A percentile compares a stretch with the other conserved stretches of the same genome.
Evolutionary conservation across 2,888 invertebrate genomes (phyloP).

Genomic region (Laspeyria flexula): DNA sequence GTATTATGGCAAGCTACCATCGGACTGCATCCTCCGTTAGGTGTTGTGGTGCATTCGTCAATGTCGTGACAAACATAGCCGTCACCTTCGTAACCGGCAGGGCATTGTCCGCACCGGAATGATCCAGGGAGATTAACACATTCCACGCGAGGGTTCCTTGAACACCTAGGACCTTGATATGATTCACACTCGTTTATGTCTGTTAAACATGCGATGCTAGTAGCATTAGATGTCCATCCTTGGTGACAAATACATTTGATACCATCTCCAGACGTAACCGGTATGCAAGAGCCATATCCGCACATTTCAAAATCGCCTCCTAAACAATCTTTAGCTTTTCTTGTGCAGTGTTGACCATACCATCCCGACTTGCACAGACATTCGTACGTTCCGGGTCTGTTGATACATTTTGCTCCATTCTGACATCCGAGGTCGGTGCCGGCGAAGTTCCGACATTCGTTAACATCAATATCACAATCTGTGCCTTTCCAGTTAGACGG

Average conservation of each 20-base stretch:
- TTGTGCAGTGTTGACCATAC: slow-evolving; percentile 94
- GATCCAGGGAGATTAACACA: slow-evolving; percentile 96
- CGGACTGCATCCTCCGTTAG: slow-evolving; percentile 97
- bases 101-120: slow-evolving; percentile 96
- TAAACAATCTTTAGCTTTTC: slow-evolving; percentile 90
- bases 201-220: slow-evolving; percentile 90
- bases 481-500: slow-evolving; percentile 89
- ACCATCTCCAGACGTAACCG: slow-evolving; percentile 87
- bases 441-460: slow-evolving; percentile 92
- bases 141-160: slow-evolving; percentile 91
- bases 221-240: slow-evolving; percentile 94
- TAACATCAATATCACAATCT: slow-evolving; percentile 92
- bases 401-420: slow-evolving; percentile 94
- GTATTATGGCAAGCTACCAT: slow-evolving; percentile 95
- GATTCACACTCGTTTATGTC: slow-evolving; percentile 96
- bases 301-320: slow-evolving; percentile 91
- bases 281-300: slow-evolving; percentile 94
- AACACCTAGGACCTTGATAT: slow-evolving; percentile 89
- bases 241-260: slow-evolving; percentile 93
- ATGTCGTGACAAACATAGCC: slow-evolving; percentile 95
- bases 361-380: slow-evolving; percentile 92
- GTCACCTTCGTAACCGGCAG: slow-evolving; percentile 94
- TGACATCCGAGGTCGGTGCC: slow-evolving; percentile 97
- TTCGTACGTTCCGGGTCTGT: slow-evolving; percentile 92
- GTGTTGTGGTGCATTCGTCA: slow-evolving; percentile 93